Base-by-base conservation (phyloP, 2,113 vertebrate species). In the Lepisosteus oculatus region DNA sequence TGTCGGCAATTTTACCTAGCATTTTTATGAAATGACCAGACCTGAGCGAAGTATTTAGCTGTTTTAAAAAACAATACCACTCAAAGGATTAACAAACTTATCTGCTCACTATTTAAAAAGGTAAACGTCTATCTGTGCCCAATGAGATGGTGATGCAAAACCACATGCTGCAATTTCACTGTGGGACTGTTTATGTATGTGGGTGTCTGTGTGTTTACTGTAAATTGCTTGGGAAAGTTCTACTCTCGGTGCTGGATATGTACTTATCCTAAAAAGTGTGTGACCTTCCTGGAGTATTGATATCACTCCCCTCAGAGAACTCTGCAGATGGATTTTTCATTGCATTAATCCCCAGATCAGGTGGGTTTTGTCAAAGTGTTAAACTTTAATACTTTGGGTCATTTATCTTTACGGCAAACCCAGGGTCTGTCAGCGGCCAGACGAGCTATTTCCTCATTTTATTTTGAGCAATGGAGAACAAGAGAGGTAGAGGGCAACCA, bases 381-480 rank as follows among this genome's bases (percentile, higher is more conserved):
- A 90, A 82, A 91, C 90, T 92, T 90, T 92, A 90, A 92, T 92
- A 90, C 84, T 75, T 76, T 68, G 80, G 88, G 81, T 92, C 90
- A 89, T 93, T 93, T 92, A 93, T 95, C 93, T 95, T 90, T 85
- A 79, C 74, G 68, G 89, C 80, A 78, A 83, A 85, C 84, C 85
- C 79, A 73, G 68, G 76, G 72, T 87, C 93, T 94, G 93, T 95
- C 94, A 93, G 89, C 91, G 70, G 81, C 86, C 92, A 92, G 92
- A 93, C 92, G 81, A 90, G 88, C 91, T 85, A 92, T 93, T 95
- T 94, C 93, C 93, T 93, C 91, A 81, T 88, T 87, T 64, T 88
- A 78, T 86, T 87, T 81, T 77, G 80, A 89, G 86, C 78, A 86
- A 85, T 85, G 87, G 87, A 78, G 82, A 43, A 83, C 81, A 80